These are phyloP conservation scores for Selenia dentaria DNA, from an alignment of 2,888 invertebrate species.

Conservation along the genomic window DNA sequence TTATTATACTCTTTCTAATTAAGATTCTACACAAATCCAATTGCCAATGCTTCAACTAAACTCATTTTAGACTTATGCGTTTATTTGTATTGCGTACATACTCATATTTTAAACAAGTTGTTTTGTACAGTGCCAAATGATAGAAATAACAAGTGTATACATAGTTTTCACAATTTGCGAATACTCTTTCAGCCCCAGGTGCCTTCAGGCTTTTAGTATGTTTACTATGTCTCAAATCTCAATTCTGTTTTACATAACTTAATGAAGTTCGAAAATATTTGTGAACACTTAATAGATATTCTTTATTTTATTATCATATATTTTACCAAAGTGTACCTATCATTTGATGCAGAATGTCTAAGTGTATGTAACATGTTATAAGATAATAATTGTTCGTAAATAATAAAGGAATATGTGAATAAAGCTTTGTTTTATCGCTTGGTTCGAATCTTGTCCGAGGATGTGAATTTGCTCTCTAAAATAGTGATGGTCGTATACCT, in stretches of 20 bases:
- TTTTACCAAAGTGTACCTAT: slow-evolving; percentile 11
- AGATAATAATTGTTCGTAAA: slow-evolving; percentile 25
- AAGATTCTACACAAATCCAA: no score
- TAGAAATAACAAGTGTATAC: neutral
- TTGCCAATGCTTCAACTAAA: neutral
- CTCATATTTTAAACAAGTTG: neutral
- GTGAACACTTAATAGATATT: no score
- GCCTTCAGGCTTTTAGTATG: slow-evolving; percentile 3
- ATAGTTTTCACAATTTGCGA: neutral
- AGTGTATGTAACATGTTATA: slow-evolving; percentile 24
- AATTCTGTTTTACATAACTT: no score
- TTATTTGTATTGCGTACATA: neutral
- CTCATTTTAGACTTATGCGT: slow-evolving; percentile 14
- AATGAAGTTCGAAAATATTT: no score
- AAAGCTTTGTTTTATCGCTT: slow-evolving; percentile 12
- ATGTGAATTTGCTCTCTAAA: no score
- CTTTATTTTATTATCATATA: neutral
- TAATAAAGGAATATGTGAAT: slow-evolving; percentile 31
- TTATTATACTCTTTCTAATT: no score
- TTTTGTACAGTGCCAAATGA: slow-evolving; percentile 16
- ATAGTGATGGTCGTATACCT: no score
- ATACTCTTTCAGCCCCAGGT: slow-evolving; percentile 1
- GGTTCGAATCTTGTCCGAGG: no score
- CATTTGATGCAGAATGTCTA: slow-evolving; percentile 4
- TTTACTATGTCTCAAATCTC: no score